These are phyloP conservation scores for Meloidogyne floridensis DNA, from an alignment of 1,140 invertebrate genomes.

Conservation along the genomic window DNA sequence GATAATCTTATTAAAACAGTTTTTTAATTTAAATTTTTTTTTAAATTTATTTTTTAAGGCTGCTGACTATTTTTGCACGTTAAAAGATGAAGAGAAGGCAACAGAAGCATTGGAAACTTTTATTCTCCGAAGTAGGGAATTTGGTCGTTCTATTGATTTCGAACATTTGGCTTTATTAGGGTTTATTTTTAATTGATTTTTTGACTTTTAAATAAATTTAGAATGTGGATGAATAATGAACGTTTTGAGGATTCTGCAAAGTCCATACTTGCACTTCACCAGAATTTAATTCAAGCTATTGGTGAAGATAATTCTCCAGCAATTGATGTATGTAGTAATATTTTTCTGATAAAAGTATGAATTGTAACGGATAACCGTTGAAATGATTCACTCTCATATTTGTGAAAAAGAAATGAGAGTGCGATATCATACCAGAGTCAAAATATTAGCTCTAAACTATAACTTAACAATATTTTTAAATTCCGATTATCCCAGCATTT, in stretches of 20 bases:
- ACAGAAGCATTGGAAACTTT: conserved; percentile 58
- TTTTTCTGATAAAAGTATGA: background rate
- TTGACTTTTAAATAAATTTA: conserved; percentile 32
- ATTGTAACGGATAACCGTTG: too few relatives aligned
- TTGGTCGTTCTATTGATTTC: conserved; percentile 41
- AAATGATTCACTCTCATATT: too few relatives aligned
- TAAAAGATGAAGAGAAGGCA: conserved; percentile 63
- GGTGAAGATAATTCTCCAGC: conserved; percentile 23
- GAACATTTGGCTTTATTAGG: conserved; percentile 45
- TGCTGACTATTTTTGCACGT: conserved; percentile 58
- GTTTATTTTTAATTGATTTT: conserved; percentile 16
- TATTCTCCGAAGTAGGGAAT: conserved; percentile 55
- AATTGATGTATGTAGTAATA: conserved; percentile 34
- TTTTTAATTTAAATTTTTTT: conserved; percentile 22
- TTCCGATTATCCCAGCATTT: too few relatives aligned
- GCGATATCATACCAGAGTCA: too few relatives aligned
- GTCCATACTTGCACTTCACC: conserved; percentile 54
- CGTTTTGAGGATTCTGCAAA: conserved; percentile 51
- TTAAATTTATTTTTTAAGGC: conserved; percentile 27
- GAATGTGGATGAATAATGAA: conserved; percentile 48
- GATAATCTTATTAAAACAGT: conserved; percentile 57
- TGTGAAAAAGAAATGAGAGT: too few relatives aligned
- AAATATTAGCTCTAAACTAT: too few relatives aligned
- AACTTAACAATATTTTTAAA: too few relatives aligned
- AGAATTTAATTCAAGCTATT: conserved; percentile 40